Conservation (phyloP, 2,113 vertebrate genomes). For the Catagonus wagneri region DNA sequence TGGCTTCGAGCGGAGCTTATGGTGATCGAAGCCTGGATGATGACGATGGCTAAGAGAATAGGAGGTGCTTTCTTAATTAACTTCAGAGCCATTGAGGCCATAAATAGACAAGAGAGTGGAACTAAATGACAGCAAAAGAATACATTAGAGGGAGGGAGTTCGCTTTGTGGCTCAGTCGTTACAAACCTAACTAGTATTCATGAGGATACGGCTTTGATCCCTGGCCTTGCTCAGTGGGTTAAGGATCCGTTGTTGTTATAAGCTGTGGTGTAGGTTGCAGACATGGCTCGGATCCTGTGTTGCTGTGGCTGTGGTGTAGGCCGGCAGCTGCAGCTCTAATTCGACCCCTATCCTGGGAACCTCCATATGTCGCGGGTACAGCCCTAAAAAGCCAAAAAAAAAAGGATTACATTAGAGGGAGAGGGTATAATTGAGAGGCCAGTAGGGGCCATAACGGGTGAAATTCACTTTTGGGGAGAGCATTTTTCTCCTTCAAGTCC, state of each 20-base stretch:
- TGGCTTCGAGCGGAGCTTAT: not conserved
- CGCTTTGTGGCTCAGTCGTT: too few relatives aligned
- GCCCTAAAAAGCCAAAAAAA: too few relatives aligned
- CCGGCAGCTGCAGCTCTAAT: too few relatives aligned
- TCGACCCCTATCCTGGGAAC: too few relatives aligned
- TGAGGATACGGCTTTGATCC: too few relatives aligned
- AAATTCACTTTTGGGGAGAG: not conserved
- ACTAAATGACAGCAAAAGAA: constrained; percentile 2
- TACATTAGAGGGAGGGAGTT: not conserved
- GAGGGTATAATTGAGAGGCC: not conserved
- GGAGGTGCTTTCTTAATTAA: constrained; percentile 24
- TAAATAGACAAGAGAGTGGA: constrained; percentile 29
- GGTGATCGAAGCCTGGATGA: not conserved
- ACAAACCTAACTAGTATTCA: too few relatives aligned
- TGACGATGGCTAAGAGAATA: not conserved
- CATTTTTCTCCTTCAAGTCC: not conserved
- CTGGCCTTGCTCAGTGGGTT: too few relatives aligned
- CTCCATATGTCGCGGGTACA: too few relatives aligned
- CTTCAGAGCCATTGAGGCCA: constrained; percentile 35
- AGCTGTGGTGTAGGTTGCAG: too few relatives aligned
- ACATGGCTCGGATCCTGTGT: too few relatives aligned
- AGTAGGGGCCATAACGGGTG: not conserved
- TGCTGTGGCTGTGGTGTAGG: too few relatives aligned
- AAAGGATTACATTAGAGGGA: not conserved
- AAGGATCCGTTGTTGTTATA: too few relatives aligned